phyloP scores from a whole-genome alignment of 2,888 invertebrate species.

The Adineta ricciae region DNA sequence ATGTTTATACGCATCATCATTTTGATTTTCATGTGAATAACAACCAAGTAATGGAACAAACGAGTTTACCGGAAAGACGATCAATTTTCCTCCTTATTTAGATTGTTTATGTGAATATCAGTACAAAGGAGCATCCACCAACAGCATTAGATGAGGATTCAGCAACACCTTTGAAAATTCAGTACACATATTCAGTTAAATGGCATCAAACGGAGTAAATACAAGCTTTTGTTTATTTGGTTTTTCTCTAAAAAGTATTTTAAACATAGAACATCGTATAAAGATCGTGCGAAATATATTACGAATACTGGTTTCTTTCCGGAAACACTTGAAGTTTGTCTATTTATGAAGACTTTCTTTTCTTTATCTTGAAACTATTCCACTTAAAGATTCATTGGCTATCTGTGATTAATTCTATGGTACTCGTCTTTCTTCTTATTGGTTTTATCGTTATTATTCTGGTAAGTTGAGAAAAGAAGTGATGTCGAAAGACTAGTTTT shows the following conservation, averaged over 20 bases:
- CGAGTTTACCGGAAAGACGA: too few relatives aligned
- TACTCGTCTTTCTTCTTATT: slow-evolving; percentile 52
- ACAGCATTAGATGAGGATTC: slow-evolving; percentile 45
- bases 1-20: slow-evolving; percentile 52
- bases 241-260: too few relatives aligned
- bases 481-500: not conserved
- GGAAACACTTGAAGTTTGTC: slow-evolving; percentile 50
- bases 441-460: slow-evolving; percentile 53
- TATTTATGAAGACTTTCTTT: slow-evolving; percentile 22
- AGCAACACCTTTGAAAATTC: slow-evolving; percentile 44
- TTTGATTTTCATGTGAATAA: slow-evolving; percentile 53
- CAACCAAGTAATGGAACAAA: slow-evolving; percentile 51
- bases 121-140: slow-evolving; percentile 49
- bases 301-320: slow-evolving; percentile 52
- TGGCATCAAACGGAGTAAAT: slow-evolving; percentile 50
- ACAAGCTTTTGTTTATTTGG: too few relatives aligned
- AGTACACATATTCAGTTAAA: slow-evolving; percentile 52
- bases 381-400: slow-evolving; percentile 53
- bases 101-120: slow-evolving; percentile 52
- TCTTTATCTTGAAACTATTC: not conserved
- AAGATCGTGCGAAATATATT: slow-evolving; percentile 46
- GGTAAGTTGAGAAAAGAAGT: slow-evolving; percentile 44
- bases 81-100: slow-evolving; percentile 36
- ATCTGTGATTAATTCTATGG: slow-evolving; percentile 54
- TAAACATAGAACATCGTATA: slow-evolving; percentile 44